Conservation (phyloP, 2,113 vertebrate species). For the Synchiropus splendidus region DNA sequence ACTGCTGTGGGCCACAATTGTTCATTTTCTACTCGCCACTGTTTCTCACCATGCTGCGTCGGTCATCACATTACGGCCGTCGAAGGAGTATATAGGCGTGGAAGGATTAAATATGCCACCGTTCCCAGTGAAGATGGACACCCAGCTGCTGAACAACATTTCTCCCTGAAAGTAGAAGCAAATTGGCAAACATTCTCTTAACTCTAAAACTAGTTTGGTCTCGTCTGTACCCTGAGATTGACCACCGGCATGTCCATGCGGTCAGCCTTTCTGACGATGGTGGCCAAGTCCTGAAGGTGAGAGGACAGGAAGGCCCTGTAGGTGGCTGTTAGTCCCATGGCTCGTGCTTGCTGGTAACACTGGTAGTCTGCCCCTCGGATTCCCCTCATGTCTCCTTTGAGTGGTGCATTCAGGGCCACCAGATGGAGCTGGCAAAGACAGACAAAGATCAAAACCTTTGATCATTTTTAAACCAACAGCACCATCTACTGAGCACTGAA, state of each 20-base stretch:
- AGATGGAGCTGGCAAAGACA: constrained; percentile 88
- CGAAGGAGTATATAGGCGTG: constrained; percentile 78
- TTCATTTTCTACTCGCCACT: too few relatives aligned
- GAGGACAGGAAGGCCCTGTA: constrained; percentile 94
- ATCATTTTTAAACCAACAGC: not conserved
- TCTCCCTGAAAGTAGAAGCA: constrained; percentile 69
- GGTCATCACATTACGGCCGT: constrained; percentile 76
- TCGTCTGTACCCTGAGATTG: constrained; percentile 74
- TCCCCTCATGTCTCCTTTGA: constrained; percentile 77
- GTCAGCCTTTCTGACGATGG: constrained; percentile 82
- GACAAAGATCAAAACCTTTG: too few relatives aligned
- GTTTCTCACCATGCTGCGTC: constrained; percentile 77
- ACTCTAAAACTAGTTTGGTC: not conserved
- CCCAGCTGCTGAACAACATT: constrained; percentile 80
- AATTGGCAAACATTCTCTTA: too few relatives aligned
- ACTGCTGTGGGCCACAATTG: too few relatives aligned
- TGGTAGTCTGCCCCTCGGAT: constrained; percentile 90
- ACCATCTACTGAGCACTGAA: too few relatives aligned
- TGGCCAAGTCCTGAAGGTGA: constrained; percentile 84
- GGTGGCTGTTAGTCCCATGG: constrained; percentile 75
- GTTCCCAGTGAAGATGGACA: constrained; percentile 76
- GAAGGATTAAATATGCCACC: constrained; percentile 67
- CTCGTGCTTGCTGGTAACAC: constrained; percentile 90
- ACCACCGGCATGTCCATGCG: constrained; percentile 71
- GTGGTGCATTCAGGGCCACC: constrained; percentile 77